Conservation (phyloP, 2,797 vertebrate species). For the Notolepis coatsorum region DNA sequence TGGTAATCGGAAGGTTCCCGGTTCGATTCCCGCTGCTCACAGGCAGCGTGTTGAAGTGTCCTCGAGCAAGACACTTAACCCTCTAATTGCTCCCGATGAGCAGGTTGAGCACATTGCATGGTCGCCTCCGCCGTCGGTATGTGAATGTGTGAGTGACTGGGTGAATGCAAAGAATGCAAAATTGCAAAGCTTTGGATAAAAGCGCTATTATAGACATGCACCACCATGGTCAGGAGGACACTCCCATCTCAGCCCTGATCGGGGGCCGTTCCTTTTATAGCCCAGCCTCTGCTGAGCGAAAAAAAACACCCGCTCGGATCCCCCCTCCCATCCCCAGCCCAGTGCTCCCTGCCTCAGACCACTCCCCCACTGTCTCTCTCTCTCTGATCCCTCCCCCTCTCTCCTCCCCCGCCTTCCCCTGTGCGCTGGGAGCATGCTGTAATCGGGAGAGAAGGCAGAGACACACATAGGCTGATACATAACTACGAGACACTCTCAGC, state of each 20-base stretch:
- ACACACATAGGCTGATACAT: conserved; percentile 30
- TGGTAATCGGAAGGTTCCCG: no score
- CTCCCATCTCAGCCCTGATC: no score
- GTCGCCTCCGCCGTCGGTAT: no score
- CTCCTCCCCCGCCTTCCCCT: conserved; percentile 21
- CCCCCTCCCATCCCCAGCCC: conserved; percentile 9
- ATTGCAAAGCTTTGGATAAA: no score
- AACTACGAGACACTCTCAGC: conserved; percentile 44
- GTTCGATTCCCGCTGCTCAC: no score
- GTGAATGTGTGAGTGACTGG: no score
- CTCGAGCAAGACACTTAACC: no score
- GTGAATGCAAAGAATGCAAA: no score
- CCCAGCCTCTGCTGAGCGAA: conserved; percentile 29
- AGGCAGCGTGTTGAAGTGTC: no score
- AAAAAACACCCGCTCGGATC: not conserved
- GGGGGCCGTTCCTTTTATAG: conserved; percentile 68
- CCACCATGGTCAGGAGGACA: conserved; percentile 39
- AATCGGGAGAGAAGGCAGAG: conserved; percentile 53
- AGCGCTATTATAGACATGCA: no score
- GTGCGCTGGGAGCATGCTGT: conserved; percentile 72
- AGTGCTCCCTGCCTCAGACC: conserved; percentile 25
- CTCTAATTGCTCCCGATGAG: no score
- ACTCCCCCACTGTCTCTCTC: conserved; percentile 13
- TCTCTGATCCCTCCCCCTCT: conserved; percentile 12
- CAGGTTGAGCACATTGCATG: no score